Base-by-base conservation (phyloP, 2,888 invertebrate species). In the Monopis laevigella region DNA sequence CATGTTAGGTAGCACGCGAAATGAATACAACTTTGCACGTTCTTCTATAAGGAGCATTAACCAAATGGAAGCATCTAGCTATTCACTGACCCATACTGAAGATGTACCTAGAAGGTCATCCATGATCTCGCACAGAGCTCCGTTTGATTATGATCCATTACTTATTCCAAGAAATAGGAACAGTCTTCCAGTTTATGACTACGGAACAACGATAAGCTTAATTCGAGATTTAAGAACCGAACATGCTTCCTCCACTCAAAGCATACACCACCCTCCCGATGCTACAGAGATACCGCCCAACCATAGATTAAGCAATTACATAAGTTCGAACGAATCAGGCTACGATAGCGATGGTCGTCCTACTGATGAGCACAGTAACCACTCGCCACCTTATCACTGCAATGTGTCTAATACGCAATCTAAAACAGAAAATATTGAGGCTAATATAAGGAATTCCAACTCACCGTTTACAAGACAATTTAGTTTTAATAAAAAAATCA, bases 281-380 rank as follows among this genome's bases (percentile, higher is more conserved):
- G 58, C 58, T 40, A 74, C 71, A 51, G 85, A 85, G 70, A 73
- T 84, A 55, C 65, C 82, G 55, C 84, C 84, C 69, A 73, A 84
- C 55, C 85, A 86, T 70, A 82, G 86, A 52, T 70, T 86, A 54
- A 86, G 85, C 62, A 89, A 88, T 68, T 90, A 90, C 65, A 86
- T 90, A 39, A 90, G 90, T 66, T 91, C 90, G 34, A 91, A 90
- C 64, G 91, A 92, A 69, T 91, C 90, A 38, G 91, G 91, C 29
- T 92, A 92, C 61, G 91, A 91, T 58, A 90, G 90, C 64, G 91
- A 91, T 60, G 87, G 89, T 40, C 83, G 84, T 47, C 82, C 81
- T 27, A 81, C 77, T 40, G 83, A 82, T 50, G 84, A 84, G 54
- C 78, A 82, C 46, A 80, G 71, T 49, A 82, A 73, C 55, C 74